A percentile compares a stretch with the other conserved stretches of the same genome.
Evolutionary conservation across 2,888 invertebrate species (phyloP).

Genomic region (Lissonota sp.): DNA sequence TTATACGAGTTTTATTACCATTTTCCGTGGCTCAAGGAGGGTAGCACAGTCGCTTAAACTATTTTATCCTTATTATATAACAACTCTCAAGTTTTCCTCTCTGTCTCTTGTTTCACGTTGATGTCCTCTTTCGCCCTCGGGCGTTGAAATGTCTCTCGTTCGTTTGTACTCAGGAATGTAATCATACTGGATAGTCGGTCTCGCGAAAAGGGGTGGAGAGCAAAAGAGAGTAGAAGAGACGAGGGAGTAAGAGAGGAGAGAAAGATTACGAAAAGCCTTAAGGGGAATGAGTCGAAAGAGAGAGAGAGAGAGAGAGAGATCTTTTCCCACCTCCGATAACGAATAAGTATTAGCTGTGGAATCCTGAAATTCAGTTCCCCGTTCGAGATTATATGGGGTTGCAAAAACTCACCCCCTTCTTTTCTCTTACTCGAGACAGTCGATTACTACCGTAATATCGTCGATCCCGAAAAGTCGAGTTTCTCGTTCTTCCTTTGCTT

Average conservation of each 20-base stretch:
- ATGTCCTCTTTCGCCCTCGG: not conserved
- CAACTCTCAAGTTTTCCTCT: constrained; percentile 23
- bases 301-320: constrained; percentile 42
- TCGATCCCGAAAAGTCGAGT: constrained; percentile 56
- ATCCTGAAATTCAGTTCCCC: constrained; percentile 60
- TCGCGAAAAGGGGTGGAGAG: constrained; percentile 19
- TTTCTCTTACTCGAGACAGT: constrained; percentile 40
- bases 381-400: constrained; percentile 40
- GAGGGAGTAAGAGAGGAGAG: constrained; percentile 29
- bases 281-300: not conserved
- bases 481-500: constrained; percentile 39
- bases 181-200: constrained; percentile 58
- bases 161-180: constrained; percentile 61
- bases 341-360: constrained; percentile 66
- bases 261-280: constrained; percentile 35
- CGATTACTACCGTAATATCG: constrained; percentile 62
- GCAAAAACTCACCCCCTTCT: constrained; percentile 26
- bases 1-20: constrained; percentile 1
- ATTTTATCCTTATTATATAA: constrained; percentile 41
- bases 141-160: constrained; percentile 4
- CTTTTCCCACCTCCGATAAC: constrained; percentile 52
- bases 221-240: constrained; percentile 1
- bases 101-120: not conserved
- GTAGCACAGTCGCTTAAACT: constrained; percentile 13
- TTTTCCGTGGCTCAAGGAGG: not conserved